Evolutionary conservation across 2,888 invertebrate genomes (phyloP), one percentile per base, ranked within the genome.

Genomic region (Plemyria rubiginata): DNA sequence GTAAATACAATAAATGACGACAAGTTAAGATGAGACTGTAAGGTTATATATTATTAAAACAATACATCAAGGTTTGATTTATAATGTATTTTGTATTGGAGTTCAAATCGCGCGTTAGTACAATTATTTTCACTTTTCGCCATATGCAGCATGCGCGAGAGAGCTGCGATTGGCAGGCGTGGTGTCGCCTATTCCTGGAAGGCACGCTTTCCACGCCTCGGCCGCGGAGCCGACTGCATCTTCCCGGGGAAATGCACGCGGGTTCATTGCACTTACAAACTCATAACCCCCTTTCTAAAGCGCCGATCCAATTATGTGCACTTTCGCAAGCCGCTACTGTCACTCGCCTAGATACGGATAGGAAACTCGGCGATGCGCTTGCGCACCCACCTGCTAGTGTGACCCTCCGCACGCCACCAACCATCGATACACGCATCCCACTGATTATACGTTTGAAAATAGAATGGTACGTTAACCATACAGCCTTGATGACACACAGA

Each of bases 221-320:
- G 76, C 79, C 73, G 76, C 66, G 61, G 61, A 59, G 76, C 76
- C 78, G 79, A 81, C 85, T 83, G 85, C 90, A 87, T 91, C 91
- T 89, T 91, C 90, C 91, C 90, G 86, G 84, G 86, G 86, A 90
- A 90, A 90, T 87, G 88, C 88, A 88, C 74, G 81, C 83, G 87
- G 87, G 93, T 92, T 93, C 93, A 88, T 86, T 91, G 93, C 91
- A 90, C 93, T 90, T 85, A 87, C 92, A 90, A 91, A 91, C 92
- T 91, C 92, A 88, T 93, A 93, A 92, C 93, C 93, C 92, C 91
- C 92, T 92, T 93, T 92, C 92, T 89, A 91, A 90, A 91, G 92
- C 90, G 83, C 85, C 90, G 91, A 92, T 91, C 89, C 91, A 92
- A 93, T 93, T 92, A 92, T 92, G 90, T 92, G 92, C 91, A 93